A percentile compares a stretch with the other conserved stretches of the same genome.
Evolutionary conservation across 2,113 vertebrate genomes (phyloP).

Genomic region (Galeopterus variegatus): DNA sequence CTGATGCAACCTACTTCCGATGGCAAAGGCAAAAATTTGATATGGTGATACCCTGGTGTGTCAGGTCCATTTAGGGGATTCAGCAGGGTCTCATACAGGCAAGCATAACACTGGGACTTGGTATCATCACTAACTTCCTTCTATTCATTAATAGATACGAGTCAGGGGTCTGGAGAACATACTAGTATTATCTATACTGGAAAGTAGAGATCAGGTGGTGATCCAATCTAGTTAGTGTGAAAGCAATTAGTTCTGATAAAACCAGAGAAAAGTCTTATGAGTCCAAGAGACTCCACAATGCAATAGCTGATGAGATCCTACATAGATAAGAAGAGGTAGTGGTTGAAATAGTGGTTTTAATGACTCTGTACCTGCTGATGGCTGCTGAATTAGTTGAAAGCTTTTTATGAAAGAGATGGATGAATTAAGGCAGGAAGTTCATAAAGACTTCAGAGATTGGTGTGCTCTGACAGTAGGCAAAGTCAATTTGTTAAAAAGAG

Average conservation of each 20-base stretch:
- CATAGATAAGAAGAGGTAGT: not conserved
- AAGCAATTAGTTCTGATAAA: slow-evolving; percentile 44
- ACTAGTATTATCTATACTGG: not conserved
- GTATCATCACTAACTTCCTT: slow-evolving; percentile 22
- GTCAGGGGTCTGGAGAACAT: not conserved
- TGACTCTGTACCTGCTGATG: slow-evolving; percentile 23
- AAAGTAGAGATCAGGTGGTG: not conserved
- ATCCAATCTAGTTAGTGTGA: not conserved
- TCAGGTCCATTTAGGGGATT: not conserved
- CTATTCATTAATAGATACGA: slow-evolving; percentile 43
- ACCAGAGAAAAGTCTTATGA: not conserved
- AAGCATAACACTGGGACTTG: not conserved
- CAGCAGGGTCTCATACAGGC: not conserved
- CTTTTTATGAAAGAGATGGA: slow-evolving; percentile 23
- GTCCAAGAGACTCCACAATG: not conserved
- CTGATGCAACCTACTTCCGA: not conserved
- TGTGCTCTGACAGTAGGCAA: slow-evolving; percentile 53
- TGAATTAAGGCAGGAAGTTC: slow-evolving; percentile 45
- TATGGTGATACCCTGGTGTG: not conserved
- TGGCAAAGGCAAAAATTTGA: not conserved
- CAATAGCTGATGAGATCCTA: not conserved
- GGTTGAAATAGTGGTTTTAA: slow-evolving; percentile 60
- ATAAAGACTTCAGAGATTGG: not conserved
- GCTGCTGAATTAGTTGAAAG: slow-evolving; percentile 14
- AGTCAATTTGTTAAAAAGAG: slow-evolving; percentile 38